These are phyloP conservation scores for Ispidina lecontei DNA, from an alignment of 2,797 vertebrate species.

Conservation along the genomic window DNA sequence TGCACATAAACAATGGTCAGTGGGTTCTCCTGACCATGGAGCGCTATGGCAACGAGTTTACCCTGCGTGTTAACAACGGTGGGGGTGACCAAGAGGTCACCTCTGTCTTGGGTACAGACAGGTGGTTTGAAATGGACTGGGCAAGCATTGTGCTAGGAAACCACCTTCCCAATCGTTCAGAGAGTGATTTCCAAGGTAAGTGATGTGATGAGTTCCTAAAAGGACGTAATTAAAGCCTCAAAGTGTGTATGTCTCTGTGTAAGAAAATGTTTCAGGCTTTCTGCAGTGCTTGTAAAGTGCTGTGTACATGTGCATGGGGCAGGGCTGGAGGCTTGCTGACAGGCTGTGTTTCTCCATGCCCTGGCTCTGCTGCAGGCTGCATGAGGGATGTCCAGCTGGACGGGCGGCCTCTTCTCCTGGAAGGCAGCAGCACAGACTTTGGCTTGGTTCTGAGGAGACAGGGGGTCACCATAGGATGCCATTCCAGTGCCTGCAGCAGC, in stretches of 20 bases:
- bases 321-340: not conserved
- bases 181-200: constrained; percentile 85
- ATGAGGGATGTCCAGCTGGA: constrained; percentile 85
- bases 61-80: constrained; percentile 84
- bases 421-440: constrained; percentile 79
- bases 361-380: constrained; percentile 77
- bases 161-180: constrained; percentile 55
- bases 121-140: constrained; percentile 81
- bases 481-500: constrained; percentile 82
- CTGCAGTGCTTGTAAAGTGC: not conserved
- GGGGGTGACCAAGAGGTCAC: constrained; percentile 84
- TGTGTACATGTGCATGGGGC: not conserved
- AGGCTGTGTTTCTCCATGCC: not conserved
- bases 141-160: constrained; percentile 81
- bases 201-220: not conserved
- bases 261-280: not conserved
- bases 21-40: constrained; percentile 85
- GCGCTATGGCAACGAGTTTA: constrained; percentile 86
- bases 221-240: not conserved
- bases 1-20: constrained; percentile 85
- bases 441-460: constrained; percentile 77
- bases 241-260: not conserved
- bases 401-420: constrained; percentile 80
- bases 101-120: constrained; percentile 74
- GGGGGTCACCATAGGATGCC: constrained; percentile 80